Evolutionary conservation across 2,888 invertebrate genomes (phyloP), one percentile per base, ranked within the genome.

Genomic region (Altica lythri): DNA sequence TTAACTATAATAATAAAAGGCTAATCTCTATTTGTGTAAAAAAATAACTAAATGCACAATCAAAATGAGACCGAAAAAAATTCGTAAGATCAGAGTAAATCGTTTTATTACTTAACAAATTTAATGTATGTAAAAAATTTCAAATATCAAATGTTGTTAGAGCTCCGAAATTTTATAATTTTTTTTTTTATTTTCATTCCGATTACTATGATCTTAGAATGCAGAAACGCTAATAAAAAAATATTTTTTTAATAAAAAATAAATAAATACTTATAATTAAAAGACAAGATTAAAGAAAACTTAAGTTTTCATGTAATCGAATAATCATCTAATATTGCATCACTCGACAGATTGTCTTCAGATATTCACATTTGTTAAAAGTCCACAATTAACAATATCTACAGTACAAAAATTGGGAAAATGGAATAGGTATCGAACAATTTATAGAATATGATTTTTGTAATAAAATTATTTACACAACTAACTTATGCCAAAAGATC

Each of bases 291-390:
- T 8, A n/a, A 60, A 44, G 57, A 60, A 57, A 60, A 51, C 57
- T 12, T 35, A 50, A 55, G 51, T 53, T 55, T 58, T 48, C 55
- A 58, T 55, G 60, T 56, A 51, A 18, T 37, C 38, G 22, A 45
- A 14, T 48, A 48, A 57, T 45, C 29, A 18, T 32, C 49, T 64
- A 40, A 69, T 71, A 72, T 72, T 72, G 72, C 73, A 71, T 72
- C 72, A 71, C 71, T 69, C 68, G 59, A 55, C 58, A 69, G 73
- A 73, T 73, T 73, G 73, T 73, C 72, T 62, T 63, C 55, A 55
- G 58, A 61, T 60, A 60, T 50, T 62, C 65, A 62, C 62, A 64
- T 63, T 63, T 64, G 60, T 63, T 59, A 63, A 62, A 62, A 64
- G 63, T 52, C 61, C 65, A 65, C 62, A 60, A 48, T 49, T 57